Percentiles rank a stretch among this genome's conserved stretches.
phyloP scores from a whole-genome alignment of 1,140 invertebrate species.

The Hydropsyche tenuis region DNA sequence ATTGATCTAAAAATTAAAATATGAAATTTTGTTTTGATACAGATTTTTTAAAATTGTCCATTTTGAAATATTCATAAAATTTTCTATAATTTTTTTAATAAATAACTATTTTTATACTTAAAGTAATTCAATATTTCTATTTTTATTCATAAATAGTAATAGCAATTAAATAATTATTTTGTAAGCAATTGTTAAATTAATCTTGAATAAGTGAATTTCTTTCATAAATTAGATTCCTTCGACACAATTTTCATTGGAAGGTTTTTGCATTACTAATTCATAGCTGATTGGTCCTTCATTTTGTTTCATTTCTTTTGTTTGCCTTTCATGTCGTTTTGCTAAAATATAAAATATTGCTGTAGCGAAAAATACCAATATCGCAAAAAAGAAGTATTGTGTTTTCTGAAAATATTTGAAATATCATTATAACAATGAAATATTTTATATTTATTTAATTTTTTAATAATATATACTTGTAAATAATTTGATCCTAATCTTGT shows the following conservation, averaged over 20 bases:
- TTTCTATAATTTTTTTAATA: slow-evolving; percentile 90
- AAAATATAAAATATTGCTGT: slow-evolving; percentile 55
- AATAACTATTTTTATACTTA: too few species aligned
- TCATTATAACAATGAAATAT: background rate
- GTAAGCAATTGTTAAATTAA: too few species aligned
- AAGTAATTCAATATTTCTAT: too few species aligned
- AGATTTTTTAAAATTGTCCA: too few species aligned
- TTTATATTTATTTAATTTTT: background rate
- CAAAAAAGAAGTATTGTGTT: slow-evolving; percentile 58
- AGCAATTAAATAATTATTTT: too few species aligned
- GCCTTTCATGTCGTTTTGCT: slow-evolving; percentile 52
- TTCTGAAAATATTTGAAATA: slow-evolving; percentile 52
- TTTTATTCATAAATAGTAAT: too few species aligned
- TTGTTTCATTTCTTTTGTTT: slow-evolving; percentile 23
- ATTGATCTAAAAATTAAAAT: too few species aligned
- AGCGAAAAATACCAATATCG: slow-evolving; percentile 55
- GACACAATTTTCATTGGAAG: too few species aligned
- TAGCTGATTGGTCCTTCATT: background rate
- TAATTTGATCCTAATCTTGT: slow-evolving; percentile 52
- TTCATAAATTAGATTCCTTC: too few species aligned
- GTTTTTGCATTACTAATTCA: slow-evolving; percentile 24
- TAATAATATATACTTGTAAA: background rate
- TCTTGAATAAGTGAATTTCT: too few species aligned
- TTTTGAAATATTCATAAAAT: too few species aligned
- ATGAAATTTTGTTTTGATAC: too few species aligned